Evolutionary conservation across 2,113 vertebrate species (phyloP).

Genomic region (rabbit (Oryctolagus cuniculus)): mOryCun1.1 NC_091435.1:76977501-76978000

Average conservation of each 20-base stretch:
- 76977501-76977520: not conserved
- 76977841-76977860: no score
- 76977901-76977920: no score
- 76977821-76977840: no score
- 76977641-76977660: conserved; percentile 20
- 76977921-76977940: no score
- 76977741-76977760: not conserved
- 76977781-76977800: not conserved
- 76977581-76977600: not conserved
- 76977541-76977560: not conserved
- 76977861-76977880: no score
- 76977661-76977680: not conserved
- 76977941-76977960: no score
- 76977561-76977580: conserved; percentile 31
- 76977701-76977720: not conserved
- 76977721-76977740: not conserved
- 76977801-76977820: no score
- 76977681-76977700: not conserved
- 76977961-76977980: no score
- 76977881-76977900: no score
- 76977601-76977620: not conserved
- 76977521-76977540: not conserved
- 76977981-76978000: no score
- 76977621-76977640: not conserved
- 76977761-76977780: not conserved